phyloP scores from a whole-genome alignment of 2,113 vertebrate genomes.

The Erpornis zantholeuca region DNA sequence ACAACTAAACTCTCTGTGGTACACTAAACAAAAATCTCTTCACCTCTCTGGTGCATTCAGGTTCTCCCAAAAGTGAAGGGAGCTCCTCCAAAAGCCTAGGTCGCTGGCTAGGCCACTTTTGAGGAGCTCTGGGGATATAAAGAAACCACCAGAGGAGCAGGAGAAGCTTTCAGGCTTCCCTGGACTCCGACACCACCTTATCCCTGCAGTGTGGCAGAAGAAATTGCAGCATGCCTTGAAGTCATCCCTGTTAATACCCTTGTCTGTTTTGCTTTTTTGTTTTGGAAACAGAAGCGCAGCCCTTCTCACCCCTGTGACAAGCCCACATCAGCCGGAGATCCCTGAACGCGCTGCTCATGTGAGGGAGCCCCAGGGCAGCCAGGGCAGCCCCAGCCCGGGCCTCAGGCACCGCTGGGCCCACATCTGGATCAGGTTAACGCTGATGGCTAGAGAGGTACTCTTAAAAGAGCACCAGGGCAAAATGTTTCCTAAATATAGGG shows the following conservation, averaged over 20 bases:
- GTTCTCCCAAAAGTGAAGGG: no score
- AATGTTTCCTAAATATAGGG: not conserved
- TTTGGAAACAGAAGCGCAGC: not conserved
- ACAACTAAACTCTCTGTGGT: no score
- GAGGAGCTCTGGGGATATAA: no score
- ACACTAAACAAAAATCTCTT: no score
- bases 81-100: no score
- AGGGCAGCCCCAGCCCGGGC: not conserved
- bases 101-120: no score
- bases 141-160: no score
- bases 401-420: rapidly evolving
- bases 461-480: not conserved
- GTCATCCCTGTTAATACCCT: not conserved
- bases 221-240: not conserved
- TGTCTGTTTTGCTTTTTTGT: not conserved
- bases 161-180: no score
- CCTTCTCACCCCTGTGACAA: not conserved
- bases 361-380: no score
- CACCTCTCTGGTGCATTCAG: no score
- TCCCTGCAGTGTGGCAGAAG: not conserved
- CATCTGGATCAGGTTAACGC: no score
- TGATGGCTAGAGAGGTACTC: not conserved
- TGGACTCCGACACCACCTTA: no score
- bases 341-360: not conserved
- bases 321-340: not conserved